Evolutionary conservation across 2,888 invertebrate species (phyloP).

Genomic region (Oscheius sp.): DNA sequence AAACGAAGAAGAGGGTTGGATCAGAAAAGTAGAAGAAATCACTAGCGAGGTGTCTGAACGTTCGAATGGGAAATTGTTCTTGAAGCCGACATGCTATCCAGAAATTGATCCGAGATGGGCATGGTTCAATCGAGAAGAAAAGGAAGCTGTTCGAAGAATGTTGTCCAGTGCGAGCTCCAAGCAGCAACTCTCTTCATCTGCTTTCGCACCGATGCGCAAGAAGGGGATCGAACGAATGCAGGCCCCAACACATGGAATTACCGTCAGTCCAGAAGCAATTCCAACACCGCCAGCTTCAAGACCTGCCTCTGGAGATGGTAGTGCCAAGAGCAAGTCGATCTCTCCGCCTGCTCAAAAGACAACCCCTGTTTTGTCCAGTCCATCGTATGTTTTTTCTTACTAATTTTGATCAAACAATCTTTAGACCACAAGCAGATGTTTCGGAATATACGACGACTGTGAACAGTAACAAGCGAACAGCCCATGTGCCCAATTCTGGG

Average conservation of each 20-base stretch:
- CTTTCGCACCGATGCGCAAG: slow-evolving; percentile 41
- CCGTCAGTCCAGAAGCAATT: slow-evolving; percentile 40
- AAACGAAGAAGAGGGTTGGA: slow-evolving; percentile 42
- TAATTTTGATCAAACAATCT: not conserved
- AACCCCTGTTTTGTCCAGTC: slow-evolving; percentile 11
- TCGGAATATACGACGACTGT: not conserved
- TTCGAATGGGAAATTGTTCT: slow-evolving; percentile 13
- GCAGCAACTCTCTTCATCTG: slow-evolving; percentile 1
- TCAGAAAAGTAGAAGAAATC: slow-evolving; percentile 39
- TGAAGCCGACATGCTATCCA: slow-evolving; percentile 37
- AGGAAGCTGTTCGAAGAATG: slow-evolving; percentile 41
- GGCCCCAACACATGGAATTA: slow-evolving; percentile 14
- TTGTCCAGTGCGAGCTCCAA: not conserved
- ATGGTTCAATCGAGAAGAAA: slow-evolving; percentile 62
- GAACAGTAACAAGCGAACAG: slow-evolving; percentile 44
- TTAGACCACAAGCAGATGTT: slow-evolving; percentile 17
- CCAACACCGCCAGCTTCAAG: slow-evolving; percentile 38
- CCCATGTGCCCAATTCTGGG: slow-evolving; percentile 36
- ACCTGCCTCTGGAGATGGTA: slow-evolving; percentile 34
- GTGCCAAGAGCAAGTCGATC: slow-evolving; percentile 16
- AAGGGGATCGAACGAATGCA: slow-evolving; percentile 54
- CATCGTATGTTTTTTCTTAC: slow-evolving; percentile 12
- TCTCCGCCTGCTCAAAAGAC: slow-evolving; percentile 24
- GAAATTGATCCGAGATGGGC: slow-evolving; percentile 59
- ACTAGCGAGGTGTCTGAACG: slow-evolving; percentile 48